These are phyloP conservation scores for Macrocentrus cingulum DNA, from an alignment of 1,140 invertebrate genomes.

Conservation along the genomic window DNA sequence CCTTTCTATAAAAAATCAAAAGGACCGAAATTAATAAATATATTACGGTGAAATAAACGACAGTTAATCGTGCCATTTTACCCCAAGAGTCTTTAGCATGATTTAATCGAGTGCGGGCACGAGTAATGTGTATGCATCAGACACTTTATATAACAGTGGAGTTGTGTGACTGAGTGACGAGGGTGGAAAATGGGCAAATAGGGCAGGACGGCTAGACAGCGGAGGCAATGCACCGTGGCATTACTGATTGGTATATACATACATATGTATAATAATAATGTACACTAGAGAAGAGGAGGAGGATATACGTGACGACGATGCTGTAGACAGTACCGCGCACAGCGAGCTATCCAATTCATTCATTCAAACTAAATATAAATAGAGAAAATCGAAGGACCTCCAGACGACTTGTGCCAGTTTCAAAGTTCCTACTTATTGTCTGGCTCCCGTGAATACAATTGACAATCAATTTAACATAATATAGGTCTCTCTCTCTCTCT, in stretches of 20 bases:
- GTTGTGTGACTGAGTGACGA: slow-evolving; percentile 22
- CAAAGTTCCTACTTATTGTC: slow-evolving; percentile 54
- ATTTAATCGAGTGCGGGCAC: no score
- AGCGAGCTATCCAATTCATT: not conserved
- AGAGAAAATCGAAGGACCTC: slow-evolving; percentile 20
- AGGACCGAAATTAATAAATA: no score
- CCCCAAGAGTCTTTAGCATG: no score
- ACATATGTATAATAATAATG: slow-evolving; percentile 7
- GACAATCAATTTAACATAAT: not conserved
- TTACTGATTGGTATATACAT: slow-evolving; percentile 36
- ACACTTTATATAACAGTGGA: not conserved
- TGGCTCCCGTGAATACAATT: slow-evolving; percentile 31
- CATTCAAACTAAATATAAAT: not conserved
- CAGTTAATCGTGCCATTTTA: no score
- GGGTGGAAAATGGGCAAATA: slow-evolving; percentile 44
- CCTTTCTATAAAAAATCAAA: no score
- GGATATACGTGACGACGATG: no score
- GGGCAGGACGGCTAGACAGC: slow-evolving; percentile 35
- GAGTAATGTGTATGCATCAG: no score
- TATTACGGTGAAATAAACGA: no score
- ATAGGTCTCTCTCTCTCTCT: slow-evolving; percentile 3
- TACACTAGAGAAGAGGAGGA: no score
- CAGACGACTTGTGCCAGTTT: slow-evolving; percentile 56
- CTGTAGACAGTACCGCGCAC: not conserved
- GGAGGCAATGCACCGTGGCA: slow-evolving; percentile 38